Base-by-base conservation (phyloP, 53 echinoderm and acorn worm genomes). In the Stichopus horrens region DNA sequence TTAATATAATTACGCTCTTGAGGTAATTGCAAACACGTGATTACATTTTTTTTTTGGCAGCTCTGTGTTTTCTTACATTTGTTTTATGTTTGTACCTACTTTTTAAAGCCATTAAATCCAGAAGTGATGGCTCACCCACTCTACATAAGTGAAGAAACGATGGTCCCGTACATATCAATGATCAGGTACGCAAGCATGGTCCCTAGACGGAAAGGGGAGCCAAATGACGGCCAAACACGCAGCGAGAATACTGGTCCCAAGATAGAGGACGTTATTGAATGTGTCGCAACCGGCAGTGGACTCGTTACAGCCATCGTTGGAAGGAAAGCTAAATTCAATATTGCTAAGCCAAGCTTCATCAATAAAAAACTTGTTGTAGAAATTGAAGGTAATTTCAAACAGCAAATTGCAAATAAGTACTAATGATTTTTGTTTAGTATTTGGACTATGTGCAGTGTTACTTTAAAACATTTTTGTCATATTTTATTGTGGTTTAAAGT, bases 231-330 rank as follows among this genome's bases (percentile, higher is more conserved):
- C n/a, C 21, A n/a, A 77, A 7, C 10, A 7, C 10, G 10, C 16
- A 88, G 86, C 18, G 78, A 56, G 5, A 86, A 82, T 0, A 79
- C 63, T 2, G 75, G 81, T 18, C 75, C 77, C 13, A 86, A 89
- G 37, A 53, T 90, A 5, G 77, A 57, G 18, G 79, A 88, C 54
- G 86, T 92, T 23, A 77, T 90, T 53, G 93, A 99, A 54, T 99
- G 99, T 87, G 90, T 92, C n/a, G 99, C 99, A 10, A 94, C 90
- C 19, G 99, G 99, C 9, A 99, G 99, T 59, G 99, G 99, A 5
- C 93, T 99, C 18, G 95, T 95, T 7, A 88, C 94, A 77, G 99
- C 99, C 0, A 92, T 93, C n/a, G 88, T 93, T 84, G 94, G 93
- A 20, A 95, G 92, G 65, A 88, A 93, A 53, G 95, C 98, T 16